A percentile compares a stretch with the other conserved stretches of the same genome.
Conservation (phyloP, 2,888 invertebrate species). For the Spodoptera picta region DNA sequence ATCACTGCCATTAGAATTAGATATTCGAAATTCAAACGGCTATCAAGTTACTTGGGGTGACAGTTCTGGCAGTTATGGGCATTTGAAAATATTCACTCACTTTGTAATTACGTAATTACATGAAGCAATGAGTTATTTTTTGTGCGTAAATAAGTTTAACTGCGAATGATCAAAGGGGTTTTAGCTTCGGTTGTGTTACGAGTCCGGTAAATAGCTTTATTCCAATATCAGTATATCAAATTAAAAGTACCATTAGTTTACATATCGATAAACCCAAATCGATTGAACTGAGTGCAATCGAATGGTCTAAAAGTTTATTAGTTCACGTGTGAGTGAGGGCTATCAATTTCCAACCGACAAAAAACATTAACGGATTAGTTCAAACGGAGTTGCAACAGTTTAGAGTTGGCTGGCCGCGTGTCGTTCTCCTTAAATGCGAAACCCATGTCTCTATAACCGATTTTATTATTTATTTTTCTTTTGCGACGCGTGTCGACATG, state of each 20-base stretch:
- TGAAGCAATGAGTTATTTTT: constrained; percentile 45
- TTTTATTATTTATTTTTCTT: constrained; percentile 82
- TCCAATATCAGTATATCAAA: constrained; percentile 39
- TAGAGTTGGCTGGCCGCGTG: constrained; percentile 64
- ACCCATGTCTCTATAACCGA: constrained; percentile 78
- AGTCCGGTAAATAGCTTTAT: constrained; percentile 44
- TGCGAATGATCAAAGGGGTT: constrained; percentile 62
- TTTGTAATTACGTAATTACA: constrained; percentile 59
- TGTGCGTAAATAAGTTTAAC: constrained; percentile 41
- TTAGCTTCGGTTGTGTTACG: constrained; percentile 44
- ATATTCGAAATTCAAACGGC: constrained; percentile 83
- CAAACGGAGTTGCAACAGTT: constrained; percentile 68
- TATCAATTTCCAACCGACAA: constrained; percentile 76
- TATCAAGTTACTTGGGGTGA: constrained; percentile 84
- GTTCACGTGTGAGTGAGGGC: constrained; percentile 66
- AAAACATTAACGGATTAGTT: constrained; percentile 69
- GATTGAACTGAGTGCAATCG: constrained; percentile 68
- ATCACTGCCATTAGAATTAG: constrained; percentile 87
- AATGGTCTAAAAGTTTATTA: constrained; percentile 70
- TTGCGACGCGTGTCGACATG: constrained; percentile 86
- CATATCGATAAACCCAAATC: constrained; percentile 74
- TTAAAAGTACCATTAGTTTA: constrained; percentile 62
- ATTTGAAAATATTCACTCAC: constrained; percentile 60
- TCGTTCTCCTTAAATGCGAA: constrained; percentile 78
- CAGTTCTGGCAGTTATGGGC: constrained; percentile 71